Conservation (phyloP, 2,888 invertebrate species). For the Hylaea fasciaria region DNA sequence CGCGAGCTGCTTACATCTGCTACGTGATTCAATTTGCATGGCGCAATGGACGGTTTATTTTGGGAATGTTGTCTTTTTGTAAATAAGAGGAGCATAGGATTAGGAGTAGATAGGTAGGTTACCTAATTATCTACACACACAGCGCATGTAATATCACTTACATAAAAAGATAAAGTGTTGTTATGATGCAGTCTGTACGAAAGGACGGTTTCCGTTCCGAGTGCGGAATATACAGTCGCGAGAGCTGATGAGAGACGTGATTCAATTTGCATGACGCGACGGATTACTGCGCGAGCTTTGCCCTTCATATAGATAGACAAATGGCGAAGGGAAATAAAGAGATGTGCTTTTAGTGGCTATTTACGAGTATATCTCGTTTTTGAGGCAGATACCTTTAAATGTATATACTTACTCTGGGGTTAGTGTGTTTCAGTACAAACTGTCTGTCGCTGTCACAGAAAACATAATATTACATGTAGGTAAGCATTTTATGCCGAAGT, state of each 20-base stretch:
- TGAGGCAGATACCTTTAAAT: too few species aligned
- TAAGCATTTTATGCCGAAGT: too few species aligned
- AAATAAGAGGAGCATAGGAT: slow-evolving; percentile 2
- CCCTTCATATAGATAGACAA: slow-evolving; percentile 41
- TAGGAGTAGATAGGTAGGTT: too few species aligned
- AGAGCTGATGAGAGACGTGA: slow-evolving; percentile 78
- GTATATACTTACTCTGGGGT: too few species aligned
- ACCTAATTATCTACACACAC: too few species aligned
- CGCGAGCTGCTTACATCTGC: slow-evolving; percentile 67
- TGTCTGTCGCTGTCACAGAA: too few species aligned
- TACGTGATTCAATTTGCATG: slow-evolving; percentile 83
- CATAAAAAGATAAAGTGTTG: background rate
- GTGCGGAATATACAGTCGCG: slow-evolving; percentile 61
- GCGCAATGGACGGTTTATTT: slow-evolving; percentile 77
- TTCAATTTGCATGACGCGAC: slow-evolving; percentile 80
- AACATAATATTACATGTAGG: too few species aligned
- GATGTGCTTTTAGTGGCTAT: slow-evolving; percentile 1
- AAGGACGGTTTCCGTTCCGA: slow-evolving; percentile 53
- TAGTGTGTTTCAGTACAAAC: too few species aligned
- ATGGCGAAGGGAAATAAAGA: slow-evolving; percentile 40
- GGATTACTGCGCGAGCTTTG: slow-evolving; percentile 68
- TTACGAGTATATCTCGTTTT: too few species aligned
- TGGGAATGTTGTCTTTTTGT: slow-evolving; percentile 5
- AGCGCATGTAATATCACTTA: background rate
- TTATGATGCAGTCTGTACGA: slow-evolving; percentile 38